These are phyloP conservation scores for Aeoliscus strigatus DNA, from an alignment of 2,797 vertebrate species.

Conservation along the genomic window DNA sequence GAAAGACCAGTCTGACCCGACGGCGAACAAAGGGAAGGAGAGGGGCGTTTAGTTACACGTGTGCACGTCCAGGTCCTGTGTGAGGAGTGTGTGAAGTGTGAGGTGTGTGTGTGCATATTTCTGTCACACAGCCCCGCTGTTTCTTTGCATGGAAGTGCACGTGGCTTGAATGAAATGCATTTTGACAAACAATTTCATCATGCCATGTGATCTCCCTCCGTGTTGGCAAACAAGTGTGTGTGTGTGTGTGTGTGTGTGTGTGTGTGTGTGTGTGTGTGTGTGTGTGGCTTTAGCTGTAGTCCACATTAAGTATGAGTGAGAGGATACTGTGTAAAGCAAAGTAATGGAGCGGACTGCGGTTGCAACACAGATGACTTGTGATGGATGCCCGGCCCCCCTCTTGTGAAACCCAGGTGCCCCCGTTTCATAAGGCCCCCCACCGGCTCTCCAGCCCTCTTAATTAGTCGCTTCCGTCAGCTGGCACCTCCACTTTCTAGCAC, in stretches of 20 bases:
- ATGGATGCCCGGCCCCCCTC: conserved; percentile 59
- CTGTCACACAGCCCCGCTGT: conserved; percentile 11
- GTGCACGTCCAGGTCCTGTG: conserved; percentile 39
- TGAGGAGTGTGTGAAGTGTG: conserved; percentile 14
- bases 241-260: too few relatives aligned
- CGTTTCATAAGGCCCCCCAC: conserved; percentile 65
- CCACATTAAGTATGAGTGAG: conserved; percentile 31
- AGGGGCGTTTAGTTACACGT: conserved; percentile 44
- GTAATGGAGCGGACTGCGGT: conserved; percentile 19
- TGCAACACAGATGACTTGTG: conserved; percentile 50
- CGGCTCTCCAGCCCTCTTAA: conserved; percentile 64
- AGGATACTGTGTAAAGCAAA: conserved; percentile 31
- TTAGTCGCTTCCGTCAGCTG: conserved; percentile 67
- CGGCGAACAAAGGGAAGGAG: conserved; percentile 58
- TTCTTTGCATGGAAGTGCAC: conserved; percentile 21
- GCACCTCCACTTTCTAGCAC: conserved; percentile 57
- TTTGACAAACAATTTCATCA: conserved; percentile 55
- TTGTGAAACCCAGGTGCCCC: conserved; percentile 67
- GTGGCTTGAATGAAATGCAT: conserved; percentile 44
- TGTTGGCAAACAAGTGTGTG: conserved; percentile 31
- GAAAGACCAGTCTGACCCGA: conserved; percentile 62
- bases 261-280: neutral
- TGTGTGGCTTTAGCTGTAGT: conserved; percentile 9
- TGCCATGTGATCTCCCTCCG: conserved; percentile 49
- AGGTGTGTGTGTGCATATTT: conserved; percentile 1